These are phyloP conservation scores for Allygus modestus DNA, from an alignment of 2,888 invertebrate species.

Conservation along the genomic window DNA sequence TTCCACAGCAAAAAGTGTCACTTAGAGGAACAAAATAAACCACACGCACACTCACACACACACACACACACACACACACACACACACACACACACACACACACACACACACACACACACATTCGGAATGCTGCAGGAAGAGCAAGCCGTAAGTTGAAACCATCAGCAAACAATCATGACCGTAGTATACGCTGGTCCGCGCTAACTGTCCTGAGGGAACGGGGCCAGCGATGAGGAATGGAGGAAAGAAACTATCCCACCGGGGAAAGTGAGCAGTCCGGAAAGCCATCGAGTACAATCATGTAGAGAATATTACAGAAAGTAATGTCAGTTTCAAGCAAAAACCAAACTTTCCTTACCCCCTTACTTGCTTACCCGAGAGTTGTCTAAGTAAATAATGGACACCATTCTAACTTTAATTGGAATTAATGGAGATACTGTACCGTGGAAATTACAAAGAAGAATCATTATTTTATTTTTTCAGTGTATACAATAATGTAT, in stretches of 20 bases:
- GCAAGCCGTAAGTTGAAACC: not conserved
- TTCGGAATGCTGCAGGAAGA: slow-evolving; percentile 3
- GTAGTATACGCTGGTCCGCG: not conserved
- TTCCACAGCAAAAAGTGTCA: slow-evolving; percentile 29
- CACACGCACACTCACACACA: not conserved
- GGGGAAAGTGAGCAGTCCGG: not conserved
- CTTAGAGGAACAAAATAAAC: slow-evolving; percentile 8
- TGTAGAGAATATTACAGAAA: too few species aligned
- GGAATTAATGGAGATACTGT: too few species aligned
- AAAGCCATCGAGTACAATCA: too few species aligned
- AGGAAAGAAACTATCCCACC: slow-evolving; percentile 11
- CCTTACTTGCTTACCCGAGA: too few species aligned
- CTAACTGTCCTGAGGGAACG: not conserved
- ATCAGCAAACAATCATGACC: not conserved
- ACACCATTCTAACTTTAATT: too few species aligned
- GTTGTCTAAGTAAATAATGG: too few species aligned
- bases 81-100: not conserved
- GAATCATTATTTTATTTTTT: too few species aligned
- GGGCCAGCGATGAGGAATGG: not conserved
- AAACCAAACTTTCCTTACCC: too few species aligned
- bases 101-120: slow-evolving; percentile 5
- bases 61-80: not conserved
- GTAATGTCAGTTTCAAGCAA: too few species aligned
- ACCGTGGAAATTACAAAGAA: too few species aligned
- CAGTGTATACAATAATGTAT: too few species aligned